Evolutionary conservation across 2,113 vertebrate species (phyloP).

Genomic region (Collichthys lucidus): DNA sequence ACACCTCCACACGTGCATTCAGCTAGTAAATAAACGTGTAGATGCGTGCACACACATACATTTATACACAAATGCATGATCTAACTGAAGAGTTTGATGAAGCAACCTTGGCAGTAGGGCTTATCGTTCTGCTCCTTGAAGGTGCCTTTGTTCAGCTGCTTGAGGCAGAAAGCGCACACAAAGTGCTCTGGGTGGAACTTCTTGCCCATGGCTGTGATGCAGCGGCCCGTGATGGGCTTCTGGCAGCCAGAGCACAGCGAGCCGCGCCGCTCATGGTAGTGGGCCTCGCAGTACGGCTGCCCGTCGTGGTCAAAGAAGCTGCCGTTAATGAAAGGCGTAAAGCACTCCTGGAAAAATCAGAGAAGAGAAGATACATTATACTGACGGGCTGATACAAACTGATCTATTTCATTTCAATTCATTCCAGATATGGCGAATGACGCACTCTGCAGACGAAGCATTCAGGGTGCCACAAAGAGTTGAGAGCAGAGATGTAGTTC

Average conservation of each 20-base stretch:
- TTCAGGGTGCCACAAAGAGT: conserved; percentile 95
- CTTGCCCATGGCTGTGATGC: conserved; percentile 98
- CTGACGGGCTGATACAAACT: neutral
- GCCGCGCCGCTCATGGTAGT: conserved; percentile 95
- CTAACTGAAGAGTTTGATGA: conserved; percentile 98
- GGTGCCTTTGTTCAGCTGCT: conserved; percentile 99
- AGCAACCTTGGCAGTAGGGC: conserved; percentile 98
- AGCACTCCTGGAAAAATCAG: conserved; percentile 90
- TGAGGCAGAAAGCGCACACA: conserved; percentile 99
- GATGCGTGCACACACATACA: neutral
- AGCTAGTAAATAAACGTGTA: conserved; percentile 10
- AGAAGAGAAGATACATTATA: neutral
- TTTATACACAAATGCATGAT: conserved; percentile 19
- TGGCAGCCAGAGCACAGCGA: conserved; percentile 98
- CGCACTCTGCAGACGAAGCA: conserved; percentile 98
- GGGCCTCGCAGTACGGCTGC: conserved; percentile 97
- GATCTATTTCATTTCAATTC: neutral
- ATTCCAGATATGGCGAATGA: neutral
- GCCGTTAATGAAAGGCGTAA: conserved; percentile 95
- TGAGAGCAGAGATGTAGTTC: conserved; percentile 97
- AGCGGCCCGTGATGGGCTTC: conserved; percentile 98
- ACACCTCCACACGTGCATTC: conserved; percentile 34
- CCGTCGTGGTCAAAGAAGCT: conserved; percentile 99
- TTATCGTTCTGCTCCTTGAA: conserved; percentile 99
- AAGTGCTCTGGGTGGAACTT: conserved; percentile 99